These are phyloP conservation scores for Protophormia terraenovae DNA, from an alignment of 2,888 invertebrate genomes.

Conservation along the genomic window DNA sequence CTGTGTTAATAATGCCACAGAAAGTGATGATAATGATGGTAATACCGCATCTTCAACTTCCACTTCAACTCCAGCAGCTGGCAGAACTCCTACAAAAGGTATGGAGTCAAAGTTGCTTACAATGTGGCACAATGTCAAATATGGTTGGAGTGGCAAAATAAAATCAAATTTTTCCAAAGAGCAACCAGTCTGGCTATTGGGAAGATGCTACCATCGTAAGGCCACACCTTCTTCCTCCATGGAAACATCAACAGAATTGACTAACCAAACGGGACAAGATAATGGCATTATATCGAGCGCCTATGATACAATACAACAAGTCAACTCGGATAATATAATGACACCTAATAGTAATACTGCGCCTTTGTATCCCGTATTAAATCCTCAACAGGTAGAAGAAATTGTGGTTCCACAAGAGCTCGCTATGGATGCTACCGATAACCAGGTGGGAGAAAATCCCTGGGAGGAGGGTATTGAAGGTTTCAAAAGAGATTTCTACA, in stretches of 20 bases:
- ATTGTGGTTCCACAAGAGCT: slow-evolving; percentile 82
- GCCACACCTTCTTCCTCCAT: slow-evolving; percentile 83
- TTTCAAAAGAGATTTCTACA: slow-evolving; percentile 91
- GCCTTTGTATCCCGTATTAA: slow-evolving; percentile 73
- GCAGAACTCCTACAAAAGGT: slow-evolving; percentile 83
- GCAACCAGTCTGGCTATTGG: slow-evolving; percentile 93
- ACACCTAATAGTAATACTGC: slow-evolving; percentile 41
- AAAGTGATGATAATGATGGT: slow-evolving; percentile 67
- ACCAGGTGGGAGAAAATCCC: slow-evolving; percentile 78
- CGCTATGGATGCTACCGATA: slow-evolving; percentile 80
- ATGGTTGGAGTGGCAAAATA: slow-evolving; percentile 92
- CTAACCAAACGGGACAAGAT: slow-evolving; percentile 67
- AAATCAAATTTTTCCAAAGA: slow-evolving; percentile 90
- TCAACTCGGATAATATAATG: slow-evolving; percentile 37
- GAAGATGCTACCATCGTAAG: slow-evolving; percentile 91
- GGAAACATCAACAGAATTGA: slow-evolving; percentile 81
- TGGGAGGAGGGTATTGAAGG: slow-evolving; percentile 87
- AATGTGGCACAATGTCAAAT: slow-evolving; percentile 96
- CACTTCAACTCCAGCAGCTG: slow-evolving; percentile 73
- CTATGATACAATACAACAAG: slow-evolving; percentile 73
- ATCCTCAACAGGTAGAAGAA: slow-evolving; percentile 77
- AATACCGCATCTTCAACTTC: slow-evolving; percentile 60
- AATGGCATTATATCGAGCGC: slow-evolving; percentile 73
- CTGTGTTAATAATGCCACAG: slow-evolving; percentile 57
- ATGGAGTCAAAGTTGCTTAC: slow-evolving; percentile 91